Conservation (phyloP, 1,140 invertebrate genomes). For the Lerema accius region DNA sequence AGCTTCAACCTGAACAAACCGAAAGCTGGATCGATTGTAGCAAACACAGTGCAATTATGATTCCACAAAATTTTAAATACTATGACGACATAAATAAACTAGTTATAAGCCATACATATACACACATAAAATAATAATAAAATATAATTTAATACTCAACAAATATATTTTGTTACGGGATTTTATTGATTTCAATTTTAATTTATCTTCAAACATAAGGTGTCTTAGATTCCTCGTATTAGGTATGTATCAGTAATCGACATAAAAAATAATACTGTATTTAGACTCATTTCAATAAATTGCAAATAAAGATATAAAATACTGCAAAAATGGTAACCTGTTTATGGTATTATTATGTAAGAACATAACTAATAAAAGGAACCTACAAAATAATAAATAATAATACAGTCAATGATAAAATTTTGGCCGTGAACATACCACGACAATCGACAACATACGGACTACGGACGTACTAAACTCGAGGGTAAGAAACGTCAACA, state of each 20-base stretch:
- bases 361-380: slow-evolving; percentile 48
- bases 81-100: background rate
- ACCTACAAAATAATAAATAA: slow-evolving; percentile 16
- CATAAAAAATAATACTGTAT: slow-evolving; percentile 33
- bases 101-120: background rate
- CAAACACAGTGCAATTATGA: too few relatives aligned
- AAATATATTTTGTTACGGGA: slow-evolving; percentile 17
- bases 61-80: too few relatives aligned
- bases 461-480: slow-evolving; percentile 12
- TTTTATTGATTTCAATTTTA: background rate
- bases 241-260: slow-evolving; percentile 35
- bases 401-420: slow-evolving; percentile 26
- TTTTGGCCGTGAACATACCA: slow-evolving; percentile 42
- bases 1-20: slow-evolving; percentile 5
- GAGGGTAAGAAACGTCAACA: slow-evolving; percentile 18
- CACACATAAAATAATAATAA: slow-evolving; percentile 5
- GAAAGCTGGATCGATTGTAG: background rate
- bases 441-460: slow-evolving; percentile 35
- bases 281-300: slow-evolving; percentile 19
- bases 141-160: slow-evolving; percentile 22
- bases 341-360: slow-evolving; percentile 28
- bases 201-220: background rate
- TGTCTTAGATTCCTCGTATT: slow-evolving; percentile 44
- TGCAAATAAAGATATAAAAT: slow-evolving; percentile 44
- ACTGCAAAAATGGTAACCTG: slow-evolving; percentile 44